Evolutionary conservation across 2,113 vertebrate species (phyloP).

Genomic region (Xyrauchen texanus): DNA sequence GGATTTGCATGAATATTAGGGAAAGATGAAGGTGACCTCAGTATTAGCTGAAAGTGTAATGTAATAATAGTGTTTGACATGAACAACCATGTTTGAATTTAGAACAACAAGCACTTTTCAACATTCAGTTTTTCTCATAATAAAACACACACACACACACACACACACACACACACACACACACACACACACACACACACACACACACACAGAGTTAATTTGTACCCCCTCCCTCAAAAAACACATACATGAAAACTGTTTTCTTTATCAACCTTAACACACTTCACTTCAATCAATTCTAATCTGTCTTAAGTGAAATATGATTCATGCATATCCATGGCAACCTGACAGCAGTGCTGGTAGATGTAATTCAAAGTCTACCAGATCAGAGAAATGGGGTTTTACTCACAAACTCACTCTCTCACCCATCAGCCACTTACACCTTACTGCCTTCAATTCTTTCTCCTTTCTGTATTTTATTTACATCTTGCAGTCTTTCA

Average conservation of each 20-base stretch:
- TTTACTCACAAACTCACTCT: no score
- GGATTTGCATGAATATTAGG: slow-evolving; percentile 4
- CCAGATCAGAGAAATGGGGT: neutral
- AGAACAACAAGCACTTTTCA: neutral
- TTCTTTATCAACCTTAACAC: neutral
- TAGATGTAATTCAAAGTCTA: slow-evolving; percentile 32
- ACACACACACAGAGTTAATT: no score
- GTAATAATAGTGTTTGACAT: neutral
- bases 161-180: neutral
- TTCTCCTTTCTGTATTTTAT: slow-evolving; percentile 40
- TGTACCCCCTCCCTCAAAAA: no score
- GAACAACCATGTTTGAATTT: neutral
- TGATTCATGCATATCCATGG: slow-evolving; percentile 40
- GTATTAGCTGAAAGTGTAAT: neutral
- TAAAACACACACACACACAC: neutral
- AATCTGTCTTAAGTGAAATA: slow-evolving; percentile 42
- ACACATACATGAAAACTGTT: no score
- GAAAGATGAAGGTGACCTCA: slow-evolving; percentile 8
- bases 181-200: no score
- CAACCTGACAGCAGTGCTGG: slow-evolving; percentile 20
- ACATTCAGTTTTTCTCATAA: neutral
- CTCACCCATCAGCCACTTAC: neutral
- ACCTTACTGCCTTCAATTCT: neutral
- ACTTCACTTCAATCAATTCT: slow-evolving; percentile 50
- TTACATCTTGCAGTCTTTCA: slow-evolving; percentile 3